A percentile compares a stretch with the other conserved stretches of the same genome.
Evolutionary conservation across 2,888 invertebrate species (phyloP).

Genomic region (Atethmia centrago): DNA sequence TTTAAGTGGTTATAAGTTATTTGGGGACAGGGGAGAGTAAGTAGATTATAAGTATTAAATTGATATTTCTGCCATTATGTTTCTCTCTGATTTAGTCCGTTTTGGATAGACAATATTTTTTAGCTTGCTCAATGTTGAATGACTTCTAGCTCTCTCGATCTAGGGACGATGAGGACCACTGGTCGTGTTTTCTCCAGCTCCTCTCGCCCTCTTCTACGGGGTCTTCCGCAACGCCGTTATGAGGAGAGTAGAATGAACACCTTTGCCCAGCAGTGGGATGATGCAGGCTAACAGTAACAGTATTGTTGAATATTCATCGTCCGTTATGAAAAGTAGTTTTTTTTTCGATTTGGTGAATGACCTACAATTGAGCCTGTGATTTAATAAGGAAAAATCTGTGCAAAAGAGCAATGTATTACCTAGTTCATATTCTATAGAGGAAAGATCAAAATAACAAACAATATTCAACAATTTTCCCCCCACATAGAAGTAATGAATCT

Average conservation of each 20-base stretch:
- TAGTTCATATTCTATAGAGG: background rate
- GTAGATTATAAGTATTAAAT: constrained; percentile 6
- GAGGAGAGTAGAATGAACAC: no score
- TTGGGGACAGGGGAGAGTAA: background rate
- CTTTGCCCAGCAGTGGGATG: no score
- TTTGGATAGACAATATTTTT: background rate
- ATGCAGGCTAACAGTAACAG: no score
- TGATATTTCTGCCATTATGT: background rate
- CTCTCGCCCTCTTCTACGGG: no score
- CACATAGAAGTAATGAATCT: background rate
- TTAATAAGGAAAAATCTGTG: background rate
- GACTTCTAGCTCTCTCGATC: no score
- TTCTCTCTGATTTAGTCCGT: background rate
- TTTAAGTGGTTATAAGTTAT: constrained; percentile 34
- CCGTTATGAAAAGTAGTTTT: background rate
- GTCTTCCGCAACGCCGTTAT: no score
- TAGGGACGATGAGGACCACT: no score
- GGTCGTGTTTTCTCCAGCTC: no score
- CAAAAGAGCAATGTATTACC: background rate
- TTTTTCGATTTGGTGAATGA: background rate
- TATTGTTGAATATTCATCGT: background rate
- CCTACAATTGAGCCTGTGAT: background rate
- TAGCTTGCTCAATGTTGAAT: background rate
- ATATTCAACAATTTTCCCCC: background rate
- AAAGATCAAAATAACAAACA: background rate